phyloP scores from a whole-genome alignment of 2,113 vertebrate species.

The Otocyon megalotis region DNA sequence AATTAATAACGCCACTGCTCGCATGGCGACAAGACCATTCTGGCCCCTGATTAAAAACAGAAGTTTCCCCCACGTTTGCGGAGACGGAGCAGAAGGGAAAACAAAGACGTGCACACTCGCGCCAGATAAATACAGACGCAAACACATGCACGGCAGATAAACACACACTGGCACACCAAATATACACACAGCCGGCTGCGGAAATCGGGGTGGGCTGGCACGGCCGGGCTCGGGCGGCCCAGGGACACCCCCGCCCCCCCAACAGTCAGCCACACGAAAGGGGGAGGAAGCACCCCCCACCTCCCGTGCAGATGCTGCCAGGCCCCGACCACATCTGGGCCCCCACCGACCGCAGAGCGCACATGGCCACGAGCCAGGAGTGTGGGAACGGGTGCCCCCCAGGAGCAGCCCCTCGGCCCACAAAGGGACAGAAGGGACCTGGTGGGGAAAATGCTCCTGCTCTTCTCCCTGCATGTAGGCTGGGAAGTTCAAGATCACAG shows the following conservation, averaged over 20 bases:
- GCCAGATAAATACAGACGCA: slow-evolving; percentile 74
- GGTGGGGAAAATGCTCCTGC: background rate
- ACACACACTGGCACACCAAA: slow-evolving; percentile 54
- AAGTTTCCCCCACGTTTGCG: slow-evolving; percentile 56
- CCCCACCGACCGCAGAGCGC: background rate
- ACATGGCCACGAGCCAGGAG: background rate
- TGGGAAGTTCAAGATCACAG: background rate
- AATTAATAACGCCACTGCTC: background rate
- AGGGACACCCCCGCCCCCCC: background rate
- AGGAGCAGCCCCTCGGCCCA: background rate
- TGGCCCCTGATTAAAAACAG: slow-evolving; percentile 71
- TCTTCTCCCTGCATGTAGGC: background rate
- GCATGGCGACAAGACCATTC: background rate
- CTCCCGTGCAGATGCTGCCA: background rate
- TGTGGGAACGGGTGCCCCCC: fast-evolving
- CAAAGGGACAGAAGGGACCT: background rate
- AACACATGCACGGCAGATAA: slow-evolving; percentile 60
- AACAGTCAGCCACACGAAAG: fast-evolving
- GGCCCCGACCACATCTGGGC: background rate
- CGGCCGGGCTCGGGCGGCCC: background rate
- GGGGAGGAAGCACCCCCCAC: no score
- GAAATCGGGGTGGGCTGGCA: background rate
- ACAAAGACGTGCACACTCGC: slow-evolving; percentile 60
- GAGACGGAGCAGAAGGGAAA: slow-evolving; percentile 76
- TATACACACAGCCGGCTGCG: slow-evolving; percentile 52